Percentiles rank a stretch among this genome's conserved stretches.
These are phyloP conservation scores for Bombyx mandarina DNA, from an alignment of 1,140 invertebrate species.

Conservation along the genomic window DNA sequence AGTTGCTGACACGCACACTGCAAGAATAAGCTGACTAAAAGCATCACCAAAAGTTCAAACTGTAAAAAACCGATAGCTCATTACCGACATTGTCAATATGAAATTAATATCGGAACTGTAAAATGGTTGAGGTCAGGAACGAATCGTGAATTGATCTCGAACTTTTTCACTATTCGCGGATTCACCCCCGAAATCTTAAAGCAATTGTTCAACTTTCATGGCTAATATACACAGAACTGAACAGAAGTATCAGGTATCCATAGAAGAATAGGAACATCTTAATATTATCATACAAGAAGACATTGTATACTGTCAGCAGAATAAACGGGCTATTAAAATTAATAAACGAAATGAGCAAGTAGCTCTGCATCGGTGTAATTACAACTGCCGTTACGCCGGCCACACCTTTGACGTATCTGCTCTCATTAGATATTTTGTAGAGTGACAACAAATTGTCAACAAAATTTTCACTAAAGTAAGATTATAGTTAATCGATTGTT, in stretches of 20 bases:
- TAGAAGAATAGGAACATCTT: too few species aligned
- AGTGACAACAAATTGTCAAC: conserved; percentile 1
- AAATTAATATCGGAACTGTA: too few species aligned
- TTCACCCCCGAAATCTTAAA: neutral
- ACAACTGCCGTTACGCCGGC: conserved; percentile 16
- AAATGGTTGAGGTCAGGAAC: too few species aligned
- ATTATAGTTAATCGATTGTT: too few species aligned
- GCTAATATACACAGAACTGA: neutral
- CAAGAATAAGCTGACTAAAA: too few species aligned
- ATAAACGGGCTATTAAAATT: conserved; percentile 5
- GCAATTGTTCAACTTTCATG: neutral
- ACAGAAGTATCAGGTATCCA: neutral
- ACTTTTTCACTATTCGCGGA: too few species aligned
- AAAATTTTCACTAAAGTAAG: neutral
- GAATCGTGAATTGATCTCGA: too few species aligned
- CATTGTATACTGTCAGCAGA: conserved; percentile 1
- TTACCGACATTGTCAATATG: too few species aligned
- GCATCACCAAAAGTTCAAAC: too few species aligned
- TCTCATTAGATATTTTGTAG: conserved; percentile 11
- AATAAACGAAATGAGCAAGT: conserved; percentile 7
- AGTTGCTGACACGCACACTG: too few species aligned
- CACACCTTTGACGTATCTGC: conserved; percentile 17
- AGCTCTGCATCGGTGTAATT: conserved; percentile 10
- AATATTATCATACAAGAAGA: neutral
- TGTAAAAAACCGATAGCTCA: too few species aligned